These are phyloP conservation scores for Dicyrtomina minuta DNA, from an alignment of 2,888 invertebrate genomes.

Conservation along the genomic window DNA sequence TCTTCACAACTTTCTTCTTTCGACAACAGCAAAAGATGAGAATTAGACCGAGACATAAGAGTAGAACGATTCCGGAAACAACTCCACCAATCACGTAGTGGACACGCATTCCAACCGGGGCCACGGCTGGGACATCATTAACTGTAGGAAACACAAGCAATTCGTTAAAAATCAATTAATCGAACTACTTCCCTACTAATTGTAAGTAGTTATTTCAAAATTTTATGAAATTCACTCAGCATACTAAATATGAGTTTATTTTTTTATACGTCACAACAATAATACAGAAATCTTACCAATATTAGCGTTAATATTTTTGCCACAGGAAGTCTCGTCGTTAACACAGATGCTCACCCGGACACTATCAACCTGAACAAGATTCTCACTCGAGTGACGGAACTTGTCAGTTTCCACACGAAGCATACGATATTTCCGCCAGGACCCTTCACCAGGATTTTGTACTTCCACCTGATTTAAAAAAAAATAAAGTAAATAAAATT, in stretches of 20 bases:
- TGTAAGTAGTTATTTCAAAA: conserved; percentile 64
- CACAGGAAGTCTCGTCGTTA: conserved; percentile 77
- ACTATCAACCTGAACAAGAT: conserved; percentile 59
- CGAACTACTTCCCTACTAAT: background rate
- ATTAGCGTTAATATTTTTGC: conserved; percentile 76
- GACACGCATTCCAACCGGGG: conserved; percentile 66
- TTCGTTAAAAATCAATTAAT: conserved; percentile 34
- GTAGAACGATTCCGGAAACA: conserved; percentile 77
- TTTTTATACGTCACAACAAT: background rate
- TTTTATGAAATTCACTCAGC: no score
- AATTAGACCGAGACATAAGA: conserved; percentile 72
- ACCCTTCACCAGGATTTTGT: conserved; percentile 65
- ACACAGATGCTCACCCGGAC: conserved; percentile 81
- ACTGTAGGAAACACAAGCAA: conserved; percentile 59
- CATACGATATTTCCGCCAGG: conserved; percentile 62
- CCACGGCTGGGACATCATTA: conserved; percentile 52
- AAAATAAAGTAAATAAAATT: conserved; percentile 3
- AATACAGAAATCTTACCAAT: conserved; percentile 13
- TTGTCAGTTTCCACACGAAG: conserved; percentile 61
- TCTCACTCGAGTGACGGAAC: conserved; percentile 57
- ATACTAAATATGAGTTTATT: no score
- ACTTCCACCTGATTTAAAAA: conserved; percentile 52
- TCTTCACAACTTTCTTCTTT: conserved; percentile 79
- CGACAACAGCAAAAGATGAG: conserved; percentile 83
- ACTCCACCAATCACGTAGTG: conserved; percentile 60